A percentile compares a stretch with the other conserved stretches of the same genome.
phyloP scores from a whole-genome alignment of 2,113 vertebrate species.

The Microcebus murinus region DNA sequence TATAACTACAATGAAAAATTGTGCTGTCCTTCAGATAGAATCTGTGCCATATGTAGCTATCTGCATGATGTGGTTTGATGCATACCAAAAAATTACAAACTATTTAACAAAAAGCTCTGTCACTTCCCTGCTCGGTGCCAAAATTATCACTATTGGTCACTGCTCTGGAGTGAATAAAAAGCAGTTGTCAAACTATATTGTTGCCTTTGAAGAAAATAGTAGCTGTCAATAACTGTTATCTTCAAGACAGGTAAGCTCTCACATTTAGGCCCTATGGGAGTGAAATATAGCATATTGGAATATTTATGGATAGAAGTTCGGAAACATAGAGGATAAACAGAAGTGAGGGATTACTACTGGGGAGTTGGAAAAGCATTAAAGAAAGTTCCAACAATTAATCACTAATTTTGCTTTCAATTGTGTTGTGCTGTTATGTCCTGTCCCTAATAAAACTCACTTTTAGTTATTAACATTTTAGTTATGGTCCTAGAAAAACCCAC shows the following conservation, averaged over 20 bases:
- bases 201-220: not conserved
- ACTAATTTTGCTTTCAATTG: not conserved
- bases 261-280: not conserved
- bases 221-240: not conserved
- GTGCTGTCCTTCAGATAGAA: not conserved
- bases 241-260: not conserved
- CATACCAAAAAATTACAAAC: not conserved
- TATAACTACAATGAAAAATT: constrained; percentile 38
- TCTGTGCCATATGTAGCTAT: not conserved
- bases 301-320: not conserved
- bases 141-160: not conserved
- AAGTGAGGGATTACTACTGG: not conserved
- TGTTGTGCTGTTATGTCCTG: not conserved
- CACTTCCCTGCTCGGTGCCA: constrained; percentile 6
- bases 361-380: not conserved
- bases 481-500: not conserved
- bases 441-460: not conserved
- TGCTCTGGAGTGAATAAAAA: constrained; percentile 40
- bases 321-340: not conserved
- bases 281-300: not conserved
- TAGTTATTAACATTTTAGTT: not conserved
- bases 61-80: not conserved
- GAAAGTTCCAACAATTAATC: not conserved
- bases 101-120: constrained; percentile 27
- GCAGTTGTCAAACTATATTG: not conserved